phyloP scores from a whole-genome alignment of 2,797 vertebrate genomes.

The Clarias laeviceps region DNA sequence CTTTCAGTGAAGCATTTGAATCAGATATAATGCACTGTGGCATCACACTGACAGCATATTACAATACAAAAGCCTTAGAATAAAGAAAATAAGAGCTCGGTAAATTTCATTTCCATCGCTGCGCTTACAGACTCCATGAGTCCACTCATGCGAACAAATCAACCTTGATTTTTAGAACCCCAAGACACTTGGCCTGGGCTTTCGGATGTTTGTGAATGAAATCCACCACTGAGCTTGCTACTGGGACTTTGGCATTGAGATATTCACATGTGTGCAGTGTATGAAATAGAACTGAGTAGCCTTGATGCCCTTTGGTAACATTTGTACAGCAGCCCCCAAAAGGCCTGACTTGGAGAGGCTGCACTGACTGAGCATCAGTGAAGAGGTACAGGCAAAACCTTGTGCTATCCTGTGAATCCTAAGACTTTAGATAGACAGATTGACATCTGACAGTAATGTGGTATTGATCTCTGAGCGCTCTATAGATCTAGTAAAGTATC shows the following conservation, averaged over 20 bases:
- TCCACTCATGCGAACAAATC: conserved; percentile 59
- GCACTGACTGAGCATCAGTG: conserved; percentile 65
- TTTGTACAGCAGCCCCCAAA: conserved; percentile 67
- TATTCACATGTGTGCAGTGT: conserved; percentile 44
- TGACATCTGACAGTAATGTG: background rate
- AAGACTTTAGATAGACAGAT: background rate
- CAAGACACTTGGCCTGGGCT: conserved; percentile 55
- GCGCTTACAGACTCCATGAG: conserved; percentile 53
- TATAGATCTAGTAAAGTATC: background rate
- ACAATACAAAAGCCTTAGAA: conserved; percentile 22
- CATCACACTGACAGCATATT: conserved; percentile 19
- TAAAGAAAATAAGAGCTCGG: conserved; percentile 28
- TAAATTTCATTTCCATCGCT: conserved; percentile 61
- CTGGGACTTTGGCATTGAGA: conserved; percentile 39
- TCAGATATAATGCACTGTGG: background rate
- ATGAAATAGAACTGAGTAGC: conserved; percentile 53
- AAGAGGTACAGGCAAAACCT: conserved; percentile 56
- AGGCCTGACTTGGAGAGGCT: conserved; percentile 60
- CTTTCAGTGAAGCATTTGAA: background rate
- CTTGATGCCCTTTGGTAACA: conserved; percentile 65
- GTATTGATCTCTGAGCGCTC: background rate
- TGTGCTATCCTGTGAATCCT: conserved; percentile 33
- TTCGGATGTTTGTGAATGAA: conserved; percentile 54
- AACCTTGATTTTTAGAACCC: conserved; percentile 57
- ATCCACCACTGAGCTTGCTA: conserved; percentile 40